phyloP scores from a whole-genome alignment of 2,113 vertebrate genomes.

The Heterotis niloticus region DNA sequence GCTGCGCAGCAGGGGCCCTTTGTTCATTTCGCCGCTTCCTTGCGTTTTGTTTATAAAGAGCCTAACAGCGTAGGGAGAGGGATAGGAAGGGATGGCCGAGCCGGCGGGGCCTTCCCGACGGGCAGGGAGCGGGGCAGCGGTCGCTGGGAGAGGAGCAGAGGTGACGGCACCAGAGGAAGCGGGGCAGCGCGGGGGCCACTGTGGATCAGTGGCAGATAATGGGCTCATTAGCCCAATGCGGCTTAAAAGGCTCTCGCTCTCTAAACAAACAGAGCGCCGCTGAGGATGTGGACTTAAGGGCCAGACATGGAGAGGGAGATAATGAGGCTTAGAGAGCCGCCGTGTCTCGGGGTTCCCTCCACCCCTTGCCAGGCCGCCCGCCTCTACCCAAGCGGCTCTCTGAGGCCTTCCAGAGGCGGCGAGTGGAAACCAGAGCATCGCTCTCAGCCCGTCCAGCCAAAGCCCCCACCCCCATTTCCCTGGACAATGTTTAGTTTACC shows the following conservation, averaged over 20 bases:
- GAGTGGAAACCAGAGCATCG: slow-evolving; percentile 43
- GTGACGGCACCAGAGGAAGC: not conserved
- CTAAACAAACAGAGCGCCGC: slow-evolving; percentile 67
- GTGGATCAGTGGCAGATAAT: slow-evolving; percentile 74
- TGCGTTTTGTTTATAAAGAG: no score
- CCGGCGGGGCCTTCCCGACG: slow-evolving; percentile 24
- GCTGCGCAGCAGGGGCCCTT: no score
- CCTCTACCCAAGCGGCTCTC: slow-evolving; percentile 20
- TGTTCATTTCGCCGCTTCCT: no score
- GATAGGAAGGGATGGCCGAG: slow-evolving; percentile 27
- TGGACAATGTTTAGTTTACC: not conserved
- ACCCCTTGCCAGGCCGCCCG: slow-evolving; percentile 30
- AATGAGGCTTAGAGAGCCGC: slow-evolving; percentile 55
- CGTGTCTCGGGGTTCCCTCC: slow-evolving; percentile 26
- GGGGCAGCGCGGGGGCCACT: slow-evolving; percentile 52
- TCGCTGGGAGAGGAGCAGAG: not conserved
- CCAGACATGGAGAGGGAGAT: slow-evolving; percentile 67
- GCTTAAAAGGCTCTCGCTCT: slow-evolving; percentile 67
- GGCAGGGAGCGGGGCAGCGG: slow-evolving; percentile 5
- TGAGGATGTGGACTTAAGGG: slow-evolving; percentile 64
- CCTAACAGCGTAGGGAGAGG: no score
- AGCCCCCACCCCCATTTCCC: not conserved
- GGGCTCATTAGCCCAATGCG: slow-evolving; percentile 68
- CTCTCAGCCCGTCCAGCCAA: no score
- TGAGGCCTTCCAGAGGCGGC: slow-evolving; percentile 47